Base-by-base conservation (phyloP, 2,888 invertebrate genomes). In the Gymnocheta viridis region DNA sequence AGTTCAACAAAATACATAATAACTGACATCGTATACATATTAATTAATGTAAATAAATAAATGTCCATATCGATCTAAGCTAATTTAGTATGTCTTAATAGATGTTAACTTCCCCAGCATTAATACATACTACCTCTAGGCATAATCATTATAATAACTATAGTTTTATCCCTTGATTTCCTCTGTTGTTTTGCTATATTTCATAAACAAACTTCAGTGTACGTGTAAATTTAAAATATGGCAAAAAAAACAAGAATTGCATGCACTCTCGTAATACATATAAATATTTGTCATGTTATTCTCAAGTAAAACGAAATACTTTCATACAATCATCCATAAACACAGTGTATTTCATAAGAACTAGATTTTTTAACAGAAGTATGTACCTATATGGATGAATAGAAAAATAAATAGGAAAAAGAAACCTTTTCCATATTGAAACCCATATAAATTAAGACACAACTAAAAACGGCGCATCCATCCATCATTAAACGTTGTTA, bases 101-200 rank as follows among this genome's bases (percentile, higher is more conserved):
- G n/a, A n/a, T n/a, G 27, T n/a, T 7, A 41, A 54, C 41, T 79
- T 72, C 79, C 64, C 62, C 35, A 4, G 6, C 17, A 19, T 10
- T 44, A 32, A 49, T 62, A n/a, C n/a, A n/a, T n/a, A n/a, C n/a
- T n/a, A 58, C 14, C 35, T 76, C 12, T 9, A 64, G 32, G 27
- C 51, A 62, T 73, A 82, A 78, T 73, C 82, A 60, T 38, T 62
- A 58, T 49, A 70, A 64, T 64, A 62, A 62, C 56, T 76, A 54
- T 49, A 70, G 82, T 77, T 54, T 82, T 72, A 82, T 77, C 76
- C 76, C 69, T 76, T 35, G 35, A 70, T 64, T 81, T 82, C 22
- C 17, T 60, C 54, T 51, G 70, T 27, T 35, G 9, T 51, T 79
- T 27, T 35, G 9, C 41, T 27, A n/a, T 51, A 29, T 51, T 51